phyloP scores from a whole-genome alignment of 2,797 vertebrate species.

The Masticophis lateralis region DNA sequence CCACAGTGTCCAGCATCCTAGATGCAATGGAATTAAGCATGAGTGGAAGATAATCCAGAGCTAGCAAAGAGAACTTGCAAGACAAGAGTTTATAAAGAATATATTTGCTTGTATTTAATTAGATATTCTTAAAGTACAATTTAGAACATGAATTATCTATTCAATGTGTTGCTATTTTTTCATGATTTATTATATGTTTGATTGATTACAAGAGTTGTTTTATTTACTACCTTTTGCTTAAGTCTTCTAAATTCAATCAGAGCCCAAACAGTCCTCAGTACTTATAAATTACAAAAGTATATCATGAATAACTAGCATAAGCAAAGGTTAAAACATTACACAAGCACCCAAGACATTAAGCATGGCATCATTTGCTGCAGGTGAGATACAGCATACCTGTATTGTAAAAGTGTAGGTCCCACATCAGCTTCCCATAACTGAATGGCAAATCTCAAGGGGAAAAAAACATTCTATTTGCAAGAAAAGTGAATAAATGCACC shows the following conservation, averaged over 20 bases:
- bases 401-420: not conserved
- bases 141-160: slow-evolving; percentile 24
- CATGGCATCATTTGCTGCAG: slow-evolving; percentile 21
- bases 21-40: slow-evolving; percentile 8
- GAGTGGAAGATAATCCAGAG: slow-evolving; percentile 12
- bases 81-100: not conserved
- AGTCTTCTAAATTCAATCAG: not conserved
- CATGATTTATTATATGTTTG: not conserved
- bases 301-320: not conserved
- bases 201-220: not conserved
- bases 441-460: not conserved
- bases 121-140: not conserved
- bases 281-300: not conserved
- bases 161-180: not conserved
- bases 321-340: not conserved
- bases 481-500: not conserved
- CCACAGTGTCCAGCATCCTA: slow-evolving; percentile 3
- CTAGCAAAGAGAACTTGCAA: slow-evolving; percentile 14
- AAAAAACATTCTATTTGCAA: not conserved
- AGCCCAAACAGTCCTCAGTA: not conserved
- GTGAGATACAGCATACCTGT: not conserved
- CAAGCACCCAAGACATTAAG: slow-evolving; percentile 12
- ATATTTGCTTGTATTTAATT: not conserved
- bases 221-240: not conserved
- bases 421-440: not conserved